Evolutionary conservation across 2,113 vertebrate genomes (phyloP).

Genomic region (Natator depressus): DNA sequence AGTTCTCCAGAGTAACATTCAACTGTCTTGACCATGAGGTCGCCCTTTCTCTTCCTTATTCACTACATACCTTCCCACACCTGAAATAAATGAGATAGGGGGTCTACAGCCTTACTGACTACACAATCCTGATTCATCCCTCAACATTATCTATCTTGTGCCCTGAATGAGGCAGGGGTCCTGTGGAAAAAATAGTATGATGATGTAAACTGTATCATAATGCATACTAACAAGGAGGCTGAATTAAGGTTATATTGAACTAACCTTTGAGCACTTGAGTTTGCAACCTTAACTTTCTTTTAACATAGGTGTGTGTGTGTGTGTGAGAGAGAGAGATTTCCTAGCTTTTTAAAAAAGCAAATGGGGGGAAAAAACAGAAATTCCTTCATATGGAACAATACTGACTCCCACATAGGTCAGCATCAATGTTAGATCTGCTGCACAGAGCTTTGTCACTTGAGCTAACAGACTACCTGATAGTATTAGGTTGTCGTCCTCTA

Average conservation of each 20-base stretch:
- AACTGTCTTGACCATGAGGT: neutral
- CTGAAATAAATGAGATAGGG: neutral
- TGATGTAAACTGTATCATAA: neutral
- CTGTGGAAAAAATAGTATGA: neutral
- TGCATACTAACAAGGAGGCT: neutral
- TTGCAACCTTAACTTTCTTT: too few relatives aligned
- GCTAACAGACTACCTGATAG: neutral
- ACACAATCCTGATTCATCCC: neutral
- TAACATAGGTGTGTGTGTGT: too few relatives aligned
- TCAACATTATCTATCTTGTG: neutral
- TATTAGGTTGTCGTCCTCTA: neutral
- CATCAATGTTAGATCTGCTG: neutral
- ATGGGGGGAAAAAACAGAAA: neutral
- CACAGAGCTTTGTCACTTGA: neutral
- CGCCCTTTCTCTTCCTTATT: neutral
- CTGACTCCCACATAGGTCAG: neutral
- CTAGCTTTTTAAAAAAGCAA: neutral
- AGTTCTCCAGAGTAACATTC: neutral
- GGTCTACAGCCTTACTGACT: neutral
- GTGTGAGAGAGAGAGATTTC: too few relatives aligned
- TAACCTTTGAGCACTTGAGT: neutral
- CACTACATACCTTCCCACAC: neutral
- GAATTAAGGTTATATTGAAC: neutral
- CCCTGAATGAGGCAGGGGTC: neutral
- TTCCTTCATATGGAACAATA: neutral